Evolutionary conservation across 2,888 invertebrate species (phyloP).

Genomic region (Hirtodrosophila duncani): DNA sequence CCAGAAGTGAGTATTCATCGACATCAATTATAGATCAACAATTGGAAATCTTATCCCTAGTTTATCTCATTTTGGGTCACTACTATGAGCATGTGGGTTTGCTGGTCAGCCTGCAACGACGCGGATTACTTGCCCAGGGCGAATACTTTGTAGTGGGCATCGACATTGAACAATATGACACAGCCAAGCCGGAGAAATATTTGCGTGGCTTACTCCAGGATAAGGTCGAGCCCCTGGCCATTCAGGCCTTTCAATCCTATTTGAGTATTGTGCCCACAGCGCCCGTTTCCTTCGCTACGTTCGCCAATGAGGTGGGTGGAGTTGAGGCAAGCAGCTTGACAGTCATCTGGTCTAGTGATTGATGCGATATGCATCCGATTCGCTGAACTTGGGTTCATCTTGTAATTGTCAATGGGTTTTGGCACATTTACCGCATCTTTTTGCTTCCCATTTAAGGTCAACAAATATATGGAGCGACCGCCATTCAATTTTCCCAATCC

Average conservation of each 20-base stretch:
- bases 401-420: slow-evolving; percentile 21
- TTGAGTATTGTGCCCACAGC: slow-evolving; percentile 89
- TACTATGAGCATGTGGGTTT: slow-evolving; percentile 94
- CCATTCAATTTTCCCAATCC: slow-evolving; percentile 94
- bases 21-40: not conserved
- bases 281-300: slow-evolving; percentile 85
- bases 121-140: slow-evolving; percentile 89
- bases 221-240: slow-evolving; percentile 79
- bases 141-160: slow-evolving; percentile 96
- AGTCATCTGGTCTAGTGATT: slow-evolving; percentile 24
- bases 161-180: slow-evolving; percentile 92
- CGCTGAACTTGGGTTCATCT: slow-evolving; percentile 4
- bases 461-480: slow-evolving; percentile 88
- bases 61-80: slow-evolving; percentile 93
- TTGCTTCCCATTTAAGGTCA: slow-evolving; percentile 82
- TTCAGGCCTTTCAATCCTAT: slow-evolving; percentile 88
- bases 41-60: slow-evolving; percentile 81
- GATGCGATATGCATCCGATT: slow-evolving; percentile 19
- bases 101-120: slow-evolving; percentile 90
- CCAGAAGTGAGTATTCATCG: slow-evolving; percentile 86
- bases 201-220: slow-evolving; percentile 86
- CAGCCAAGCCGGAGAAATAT: slow-evolving; percentile 87
- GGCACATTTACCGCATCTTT: slow-evolving; percentile 18
- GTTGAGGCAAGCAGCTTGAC: slow-evolving; percentile 5
- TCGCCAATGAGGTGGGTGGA: slow-evolving; percentile 80